These are phyloP conservation scores for Drosophila neoperkinsi DNA, from an alignment of 2,888 invertebrate genomes.

Conservation along the genomic window DNA sequence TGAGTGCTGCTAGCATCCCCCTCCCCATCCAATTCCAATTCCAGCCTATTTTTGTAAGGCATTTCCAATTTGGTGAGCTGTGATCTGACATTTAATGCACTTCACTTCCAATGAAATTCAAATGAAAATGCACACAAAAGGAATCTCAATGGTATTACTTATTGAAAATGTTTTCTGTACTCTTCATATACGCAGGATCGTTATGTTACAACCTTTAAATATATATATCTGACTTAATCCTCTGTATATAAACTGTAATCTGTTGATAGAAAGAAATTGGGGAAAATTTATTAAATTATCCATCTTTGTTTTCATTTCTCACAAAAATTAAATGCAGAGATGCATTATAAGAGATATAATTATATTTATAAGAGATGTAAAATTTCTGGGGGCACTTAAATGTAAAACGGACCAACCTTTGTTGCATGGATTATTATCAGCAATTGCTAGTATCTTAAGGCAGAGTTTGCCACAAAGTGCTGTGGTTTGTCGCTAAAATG, in stretches of 20 bases:
- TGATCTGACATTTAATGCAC: conserved; percentile 40
- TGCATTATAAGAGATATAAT: neutral
- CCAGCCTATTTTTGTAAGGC: conserved; percentile 9
- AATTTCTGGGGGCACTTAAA: neutral
- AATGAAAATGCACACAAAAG: neutral
- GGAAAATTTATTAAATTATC: neutral
- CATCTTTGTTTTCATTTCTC: neutral
- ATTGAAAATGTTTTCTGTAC: neutral
- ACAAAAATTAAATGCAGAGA: neutral
- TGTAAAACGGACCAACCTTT: neutral
- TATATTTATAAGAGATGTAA: too few species aligned
- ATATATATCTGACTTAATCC: neutral
- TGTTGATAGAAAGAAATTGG: neutral
- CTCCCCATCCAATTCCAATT: neutral
- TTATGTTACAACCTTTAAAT: neutral
- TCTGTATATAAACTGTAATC: neutral
- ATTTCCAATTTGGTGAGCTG: conserved; percentile 52
- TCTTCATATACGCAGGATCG: neutral
- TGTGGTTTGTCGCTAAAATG: neutral
- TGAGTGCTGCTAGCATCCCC: conserved; percentile 32
- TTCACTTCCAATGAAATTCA: neutral
- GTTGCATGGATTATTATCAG: neutral
- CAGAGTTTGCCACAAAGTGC: neutral
- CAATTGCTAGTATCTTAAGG: neutral
- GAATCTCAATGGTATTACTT: neutral